A percentile compares a stretch with the other conserved stretches of the same genome.
phyloP scores from a whole-genome alignment of 2,113 vertebrate genomes.

The Amphilophus citrinellus region DNA sequence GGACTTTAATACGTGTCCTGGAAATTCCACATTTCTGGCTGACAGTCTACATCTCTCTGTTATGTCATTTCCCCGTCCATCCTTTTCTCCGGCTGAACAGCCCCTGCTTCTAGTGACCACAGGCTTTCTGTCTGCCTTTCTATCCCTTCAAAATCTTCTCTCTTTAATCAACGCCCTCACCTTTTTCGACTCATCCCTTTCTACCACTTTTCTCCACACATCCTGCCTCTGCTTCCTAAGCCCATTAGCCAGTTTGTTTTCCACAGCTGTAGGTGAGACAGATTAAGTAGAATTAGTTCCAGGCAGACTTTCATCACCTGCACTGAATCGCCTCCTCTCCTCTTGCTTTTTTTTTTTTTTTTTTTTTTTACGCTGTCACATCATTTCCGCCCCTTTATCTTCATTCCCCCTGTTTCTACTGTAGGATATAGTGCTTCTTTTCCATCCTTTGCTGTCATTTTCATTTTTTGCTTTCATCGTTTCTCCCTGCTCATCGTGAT shows the following conservation, averaged over 20 bases:
- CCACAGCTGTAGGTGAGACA: slow-evolving; percentile 25
- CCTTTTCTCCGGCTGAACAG: neutral
- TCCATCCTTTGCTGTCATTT: slow-evolving; percentile 1
- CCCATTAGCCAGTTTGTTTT: slow-evolving; percentile 20
- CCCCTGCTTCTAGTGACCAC: neutral
- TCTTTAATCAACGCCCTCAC: slow-evolving; percentile 1
- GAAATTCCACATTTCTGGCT: neutral
- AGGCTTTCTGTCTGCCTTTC: neutral
- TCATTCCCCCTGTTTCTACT: neutral
- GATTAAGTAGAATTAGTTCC: slow-evolving; percentile 47
- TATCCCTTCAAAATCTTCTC: neutral
- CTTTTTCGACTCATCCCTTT: neutral
- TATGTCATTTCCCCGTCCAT: neutral
- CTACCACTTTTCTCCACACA: neutral
- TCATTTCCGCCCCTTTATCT: neutral
- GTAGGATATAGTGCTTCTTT: neutral
- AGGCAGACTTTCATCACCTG: slow-evolving; percentile 14
- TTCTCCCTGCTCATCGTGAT: neutral
- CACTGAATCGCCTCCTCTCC: neutral
- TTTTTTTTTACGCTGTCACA: neutral
- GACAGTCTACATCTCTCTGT: neutral
- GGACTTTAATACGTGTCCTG: neutral
- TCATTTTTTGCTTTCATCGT: neutral
- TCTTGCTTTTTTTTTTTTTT: neutral
- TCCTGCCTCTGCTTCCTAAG: slow-evolving; percentile 7